Evolutionary conservation across 2,113 vertebrate genomes (phyloP), one percentile per base, ranked within the genome.

Genomic region (Carassius auratus): DNA sequence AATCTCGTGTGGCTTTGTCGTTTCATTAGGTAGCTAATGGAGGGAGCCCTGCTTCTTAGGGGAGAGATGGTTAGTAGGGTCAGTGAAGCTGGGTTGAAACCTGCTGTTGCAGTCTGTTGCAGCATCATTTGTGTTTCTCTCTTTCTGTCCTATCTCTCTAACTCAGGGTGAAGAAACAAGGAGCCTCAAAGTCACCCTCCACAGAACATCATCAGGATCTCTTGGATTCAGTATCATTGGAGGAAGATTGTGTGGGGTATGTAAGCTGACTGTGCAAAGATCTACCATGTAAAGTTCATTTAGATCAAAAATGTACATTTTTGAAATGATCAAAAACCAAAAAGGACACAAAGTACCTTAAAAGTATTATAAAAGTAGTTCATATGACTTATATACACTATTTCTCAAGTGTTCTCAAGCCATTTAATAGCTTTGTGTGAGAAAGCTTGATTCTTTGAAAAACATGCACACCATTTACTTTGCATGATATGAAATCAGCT

Each of bases 151-250:
- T 45, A 7, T 61, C 21, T 21, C n/a, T 57, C 45, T 19, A 17
- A 73, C 17, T 7, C 71, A 89, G 88, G 81, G 73, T 62, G 86
- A 85, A 73, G 69, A 86, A 0, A 83, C 55, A n/a, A 79, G 52
- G 61, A 85, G 50, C 42, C 12, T 86, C 5, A 83, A 73, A 38
- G 52, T 84, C 17, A 76, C 52, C n/a, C 84, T 89, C 15, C 42
- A 81, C 59, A 84, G 71, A 61, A 55, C 55, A 71, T 79, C 80
- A 61, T 75, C 80, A 61, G 88, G 84, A 30, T 84, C 76, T 5
- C 45, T 87, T 30, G 86, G 76, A 38, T 76, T 84, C 69, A 86
- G 83, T 45, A 87, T 80, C 69, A 84, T 59, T 13, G 76, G 86
- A 76, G 76, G 83, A 83, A 76, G 66, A 36, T 30, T 30, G 13